phyloP scores from a whole-genome alignment of 1,140 invertebrate species.

The Pseudomyrmex flavicornis region DNA sequence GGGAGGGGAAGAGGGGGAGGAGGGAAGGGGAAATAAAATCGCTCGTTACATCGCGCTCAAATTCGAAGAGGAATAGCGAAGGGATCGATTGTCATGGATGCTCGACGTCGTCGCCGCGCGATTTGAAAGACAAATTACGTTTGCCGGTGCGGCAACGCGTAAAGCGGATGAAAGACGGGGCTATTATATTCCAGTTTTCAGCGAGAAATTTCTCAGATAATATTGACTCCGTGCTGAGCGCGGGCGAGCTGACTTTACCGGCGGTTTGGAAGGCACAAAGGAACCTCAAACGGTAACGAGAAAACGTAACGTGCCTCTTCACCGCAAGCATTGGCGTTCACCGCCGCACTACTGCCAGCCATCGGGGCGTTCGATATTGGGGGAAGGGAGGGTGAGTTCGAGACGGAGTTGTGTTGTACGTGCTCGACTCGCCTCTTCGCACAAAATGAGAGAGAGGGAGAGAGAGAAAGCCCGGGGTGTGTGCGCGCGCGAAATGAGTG shows the following conservation, averaged over 20 bases:
- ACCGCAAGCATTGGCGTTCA: conserved; percentile 42
- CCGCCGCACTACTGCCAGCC: conserved; percentile 19
- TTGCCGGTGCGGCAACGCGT: conserved; percentile 46
- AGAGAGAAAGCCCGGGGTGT: neutral
- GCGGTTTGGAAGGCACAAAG: conserved; percentile 57
- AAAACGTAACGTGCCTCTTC: conserved; percentile 59
- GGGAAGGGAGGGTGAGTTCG: neutral
- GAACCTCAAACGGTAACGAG: conserved; percentile 62
- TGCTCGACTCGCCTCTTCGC: neutral
- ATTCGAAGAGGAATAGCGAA: conserved; percentile 4
- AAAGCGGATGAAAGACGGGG: conserved; percentile 59
- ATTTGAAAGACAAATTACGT: conserved; percentile 57
- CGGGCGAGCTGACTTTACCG: conserved; percentile 41
- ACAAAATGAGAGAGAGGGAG: neutral
- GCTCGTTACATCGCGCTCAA: neutral
- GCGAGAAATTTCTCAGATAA: conserved; percentile 62
- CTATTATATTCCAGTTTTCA: conserved; percentile 59
- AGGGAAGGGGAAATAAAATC: conserved; percentile 5
- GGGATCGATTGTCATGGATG: conserved; percentile 35
- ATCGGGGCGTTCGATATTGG: conserved; percentile 33
- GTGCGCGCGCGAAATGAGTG: conserved; percentile 48
- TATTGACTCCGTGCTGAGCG: conserved; percentile 57
- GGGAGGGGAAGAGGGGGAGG: too few species aligned
- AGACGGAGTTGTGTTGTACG: neutral
- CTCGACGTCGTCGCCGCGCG: conserved; percentile 28